These are phyloP conservation scores for Nasonia longicornis DNA, from an alignment of 1,140 invertebrate genomes.

Conservation along the genomic window DNA sequence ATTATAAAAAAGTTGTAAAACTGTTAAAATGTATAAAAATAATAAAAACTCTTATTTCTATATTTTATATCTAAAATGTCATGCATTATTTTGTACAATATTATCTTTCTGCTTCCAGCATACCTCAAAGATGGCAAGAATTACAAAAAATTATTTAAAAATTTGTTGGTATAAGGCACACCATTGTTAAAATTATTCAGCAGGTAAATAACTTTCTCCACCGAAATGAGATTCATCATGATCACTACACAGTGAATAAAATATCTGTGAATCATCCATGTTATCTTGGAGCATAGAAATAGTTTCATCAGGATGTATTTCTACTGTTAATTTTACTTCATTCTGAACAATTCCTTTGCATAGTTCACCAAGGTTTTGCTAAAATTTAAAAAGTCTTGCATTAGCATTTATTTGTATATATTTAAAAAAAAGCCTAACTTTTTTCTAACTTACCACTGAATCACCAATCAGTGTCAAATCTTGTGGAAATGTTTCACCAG, in stretches of 20 bases:
- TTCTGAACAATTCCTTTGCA: constrained; percentile 61
- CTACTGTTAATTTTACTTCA: constrained; percentile 64
- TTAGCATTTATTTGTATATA: constrained; percentile 1
- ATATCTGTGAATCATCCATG: constrained; percentile 63
- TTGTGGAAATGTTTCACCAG: constrained; percentile 56
- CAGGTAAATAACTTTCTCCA: constrained; percentile 60
- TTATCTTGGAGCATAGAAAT: constrained; percentile 61
- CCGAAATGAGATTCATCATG: constrained; percentile 55
- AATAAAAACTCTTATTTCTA: constrained; percentile 41
- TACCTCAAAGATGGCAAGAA: constrained; percentile 33
- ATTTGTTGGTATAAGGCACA: constrained; percentile 12
- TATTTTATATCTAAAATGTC: constrained; percentile 15
- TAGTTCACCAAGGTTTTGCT: constrained; percentile 64
- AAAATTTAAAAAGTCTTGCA: constrained; percentile 43
- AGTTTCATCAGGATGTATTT: constrained; percentile 62
- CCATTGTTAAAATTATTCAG: constrained; percentile 49
- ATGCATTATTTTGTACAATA: constrained; percentile 46
- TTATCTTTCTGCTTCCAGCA: constrained; percentile 26
- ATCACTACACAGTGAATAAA: constrained; percentile 64
- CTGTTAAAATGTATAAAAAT: constrained; percentile 39
- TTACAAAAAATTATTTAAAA: constrained; percentile 15
- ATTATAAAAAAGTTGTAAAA: constrained; percentile 36
- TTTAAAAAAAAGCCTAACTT: not conserved
- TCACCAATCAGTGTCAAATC: constrained; percentile 62
- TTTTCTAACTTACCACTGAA: constrained; percentile 56